A percentile compares a stretch with the other conserved stretches of the same genome.
These are phyloP conservation scores for Platycheirus rosarum DNA, from an alignment of 2,888 invertebrate genomes.

Conservation along the genomic window DNA sequence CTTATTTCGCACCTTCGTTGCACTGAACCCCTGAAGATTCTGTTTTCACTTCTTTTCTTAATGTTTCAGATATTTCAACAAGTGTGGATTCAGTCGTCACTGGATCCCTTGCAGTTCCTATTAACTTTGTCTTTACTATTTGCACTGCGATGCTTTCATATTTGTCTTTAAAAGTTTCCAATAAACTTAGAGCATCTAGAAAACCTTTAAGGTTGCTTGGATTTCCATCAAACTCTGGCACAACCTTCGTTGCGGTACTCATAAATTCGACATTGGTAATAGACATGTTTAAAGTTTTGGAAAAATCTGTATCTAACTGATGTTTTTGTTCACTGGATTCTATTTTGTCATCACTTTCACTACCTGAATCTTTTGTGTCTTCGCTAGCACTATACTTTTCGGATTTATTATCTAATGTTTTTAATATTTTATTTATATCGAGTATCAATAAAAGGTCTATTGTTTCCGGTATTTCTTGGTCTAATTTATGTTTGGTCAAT, in stretches of 20 bases:
- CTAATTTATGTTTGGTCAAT: not conserved
- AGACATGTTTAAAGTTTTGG: not conserved
- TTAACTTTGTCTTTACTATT: slow-evolving; percentile 14
- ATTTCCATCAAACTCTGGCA: slow-evolving; percentile 24
- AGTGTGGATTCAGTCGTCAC: not conserved
- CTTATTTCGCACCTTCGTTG: slow-evolving; percentile 1
- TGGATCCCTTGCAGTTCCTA: slow-evolving; percentile 1
- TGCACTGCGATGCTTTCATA: slow-evolving; percentile 1
- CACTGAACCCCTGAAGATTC: not conserved
- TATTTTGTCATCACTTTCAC: not conserved
- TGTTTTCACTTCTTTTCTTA: slow-evolving; percentile 20
- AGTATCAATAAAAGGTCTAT: not conserved
- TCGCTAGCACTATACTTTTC: not conserved
- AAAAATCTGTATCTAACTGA: not conserved
- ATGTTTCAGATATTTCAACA: not conserved
- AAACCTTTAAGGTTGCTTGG: slow-evolving; percentile 2
- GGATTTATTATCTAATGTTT: not conserved
- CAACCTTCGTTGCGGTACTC: slow-evolving; percentile 7
- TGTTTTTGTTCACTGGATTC: not conserved
- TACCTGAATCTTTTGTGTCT: not conserved
- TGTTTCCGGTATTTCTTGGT: not conserved
- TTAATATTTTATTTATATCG: not conserved
- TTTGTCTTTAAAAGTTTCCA: slow-evolving; percentile 10
- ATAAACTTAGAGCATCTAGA: not conserved
- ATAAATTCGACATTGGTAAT: slow-evolving; percentile 11